phyloP scores from a whole-genome alignment of 1,140 invertebrate species.

The Magallana angulata region DNA sequence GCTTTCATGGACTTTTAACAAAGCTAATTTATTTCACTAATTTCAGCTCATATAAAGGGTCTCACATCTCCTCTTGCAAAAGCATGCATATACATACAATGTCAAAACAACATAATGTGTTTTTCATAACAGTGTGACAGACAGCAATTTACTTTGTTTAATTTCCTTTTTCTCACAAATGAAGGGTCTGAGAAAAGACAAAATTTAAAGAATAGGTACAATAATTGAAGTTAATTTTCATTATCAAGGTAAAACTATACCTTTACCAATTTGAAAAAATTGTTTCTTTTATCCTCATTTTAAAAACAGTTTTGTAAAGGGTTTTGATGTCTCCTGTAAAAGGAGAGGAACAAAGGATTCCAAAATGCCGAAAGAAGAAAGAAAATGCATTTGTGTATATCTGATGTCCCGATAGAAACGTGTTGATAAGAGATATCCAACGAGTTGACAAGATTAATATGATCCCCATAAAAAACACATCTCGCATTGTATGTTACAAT shows the following conservation, averaged over 20 bases:
- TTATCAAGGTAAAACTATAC: slow-evolving; percentile 28
- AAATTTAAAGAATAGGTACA: slow-evolving; percentile 10
- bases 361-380: not conserved
- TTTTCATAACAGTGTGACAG: slow-evolving; percentile 26
- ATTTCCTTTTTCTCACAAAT: not conserved
- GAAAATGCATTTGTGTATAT: slow-evolving; percentile 5
- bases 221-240: slow-evolving; percentile 30
- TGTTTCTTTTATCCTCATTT: not conserved
- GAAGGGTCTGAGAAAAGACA: slow-evolving; percentile 3
- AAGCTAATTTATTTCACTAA: slow-evolving; percentile 34
- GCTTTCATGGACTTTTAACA: slow-evolving; percentile 31
- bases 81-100: not conserved
- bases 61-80: not conserved
- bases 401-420: slow-evolving; percentile 17
- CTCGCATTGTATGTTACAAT: slow-evolving; percentile 8
- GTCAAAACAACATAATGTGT: slow-evolving; percentile 10
- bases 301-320: not conserved
- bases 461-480: slow-evolving; percentile 17
- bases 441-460: slow-evolving; percentile 15
- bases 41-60: slow-evolving; percentile 4
- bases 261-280: not conserved
- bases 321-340: not conserved
- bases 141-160: slow-evolving; percentile 10
- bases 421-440: slow-evolving; percentile 29
- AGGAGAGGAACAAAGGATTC: not conserved